These are phyloP conservation scores for Aphis craccivora DNA, from an alignment of 1,140 invertebrate species.

Conservation along the genomic window DNA sequence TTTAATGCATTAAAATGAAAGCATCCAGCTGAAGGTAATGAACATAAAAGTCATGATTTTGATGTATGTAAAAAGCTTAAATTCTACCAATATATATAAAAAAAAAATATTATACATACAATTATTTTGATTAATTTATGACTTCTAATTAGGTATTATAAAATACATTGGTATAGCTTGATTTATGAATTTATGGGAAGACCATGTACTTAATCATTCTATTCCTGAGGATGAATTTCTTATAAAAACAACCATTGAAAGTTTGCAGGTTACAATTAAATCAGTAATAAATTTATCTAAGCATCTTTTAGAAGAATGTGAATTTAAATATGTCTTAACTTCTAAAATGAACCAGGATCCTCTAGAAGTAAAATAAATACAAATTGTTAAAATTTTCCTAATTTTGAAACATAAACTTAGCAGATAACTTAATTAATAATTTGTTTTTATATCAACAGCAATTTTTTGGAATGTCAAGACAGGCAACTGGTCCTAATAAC, in stretches of 20 bases:
- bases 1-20: not conserved
- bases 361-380: not conserved
- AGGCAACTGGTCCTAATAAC: not conserved
- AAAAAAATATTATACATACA: no score
- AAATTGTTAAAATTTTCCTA: no score
- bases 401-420: no score
- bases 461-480: not conserved
- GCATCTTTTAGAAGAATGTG: not conserved
- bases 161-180: not conserved
- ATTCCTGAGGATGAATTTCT: not conserved
- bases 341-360: not conserved
- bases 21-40: not conserved
- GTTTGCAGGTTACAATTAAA: not conserved
- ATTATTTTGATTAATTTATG: no score
- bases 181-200: not conserved
- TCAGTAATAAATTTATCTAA: not conserved
- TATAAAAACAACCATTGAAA: not conserved
- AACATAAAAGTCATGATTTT: not conserved
- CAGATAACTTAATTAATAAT: not conserved
- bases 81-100: no score
- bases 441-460: not conserved
- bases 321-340: not conserved
- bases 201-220: not conserved
- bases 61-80: slow-evolving; percentile 7
- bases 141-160: not conserved